Evolutionary conservation across 2,113 vertebrate genomes (phyloP).

Genomic region (Tachysurus vachellii): DNA sequence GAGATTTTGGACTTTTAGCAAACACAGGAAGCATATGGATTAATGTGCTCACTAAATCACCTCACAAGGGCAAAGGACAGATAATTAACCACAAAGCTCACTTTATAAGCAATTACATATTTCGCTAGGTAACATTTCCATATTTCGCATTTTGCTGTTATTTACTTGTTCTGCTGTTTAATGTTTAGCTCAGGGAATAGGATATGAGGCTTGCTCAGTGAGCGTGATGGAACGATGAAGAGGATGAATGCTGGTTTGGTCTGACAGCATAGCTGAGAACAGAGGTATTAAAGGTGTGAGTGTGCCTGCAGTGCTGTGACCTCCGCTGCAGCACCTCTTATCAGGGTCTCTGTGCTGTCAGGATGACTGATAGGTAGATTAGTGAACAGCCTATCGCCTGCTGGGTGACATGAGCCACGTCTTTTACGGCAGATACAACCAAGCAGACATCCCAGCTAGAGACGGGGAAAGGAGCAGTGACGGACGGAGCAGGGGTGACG

Average conservation of each 20-base stretch:
- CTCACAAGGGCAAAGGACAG: neutral
- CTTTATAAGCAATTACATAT: neutral
- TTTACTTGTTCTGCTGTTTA: neutral
- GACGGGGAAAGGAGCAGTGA: conserved; percentile 3
- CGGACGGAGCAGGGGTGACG: conserved; percentile 24
- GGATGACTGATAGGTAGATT: conserved; percentile 54
- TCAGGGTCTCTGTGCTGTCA: conserved; percentile 47
- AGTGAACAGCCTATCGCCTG: conserved; percentile 47
- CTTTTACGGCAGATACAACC: conserved; percentile 37
- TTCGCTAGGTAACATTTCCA: neutral
- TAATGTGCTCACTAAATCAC: conserved; percentile 17
- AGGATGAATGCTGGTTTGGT: conserved; percentile 6
- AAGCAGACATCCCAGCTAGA: conserved; percentile 8
- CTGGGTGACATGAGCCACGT: conserved; percentile 41
- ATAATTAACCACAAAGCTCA: neutral
- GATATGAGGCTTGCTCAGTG: neutral
- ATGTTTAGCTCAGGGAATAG: neutral
- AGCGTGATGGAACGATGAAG: neutral
- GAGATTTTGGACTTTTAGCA: conserved; percentile 7
- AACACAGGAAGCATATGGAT: neutral
- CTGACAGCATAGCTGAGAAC: conserved; percentile 24
- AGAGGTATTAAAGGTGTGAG: conserved; percentile 28
- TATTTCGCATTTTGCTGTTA: neutral
- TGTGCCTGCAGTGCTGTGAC: conserved; percentile 43
- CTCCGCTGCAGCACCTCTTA: conserved; percentile 41